phyloP scores from a whole-genome alignment of 2,888 invertebrate species.

The Hartigia nigra region DNA sequence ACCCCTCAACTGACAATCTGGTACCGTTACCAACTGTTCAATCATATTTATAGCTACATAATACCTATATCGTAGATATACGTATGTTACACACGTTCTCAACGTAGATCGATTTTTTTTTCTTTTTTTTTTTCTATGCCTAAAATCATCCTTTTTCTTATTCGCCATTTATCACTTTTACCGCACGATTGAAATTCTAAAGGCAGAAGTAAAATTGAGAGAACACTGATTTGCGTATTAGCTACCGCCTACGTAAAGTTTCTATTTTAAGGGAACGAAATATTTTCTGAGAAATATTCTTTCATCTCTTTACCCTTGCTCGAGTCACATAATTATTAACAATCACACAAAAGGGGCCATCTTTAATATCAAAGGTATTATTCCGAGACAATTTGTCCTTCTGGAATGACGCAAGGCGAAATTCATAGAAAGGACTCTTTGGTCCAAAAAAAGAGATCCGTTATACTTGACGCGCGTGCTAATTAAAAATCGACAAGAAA shows the following conservation, averaged over 20 bases:
- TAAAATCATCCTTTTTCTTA: no score
- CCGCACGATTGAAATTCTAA: no score
- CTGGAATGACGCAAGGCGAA: not conserved
- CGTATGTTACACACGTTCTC: not conserved
- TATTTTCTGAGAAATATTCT: no score
- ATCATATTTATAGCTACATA: not conserved
- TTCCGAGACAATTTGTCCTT: not conserved
- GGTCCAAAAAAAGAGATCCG: not conserved
- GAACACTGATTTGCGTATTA: no score
- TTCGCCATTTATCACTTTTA: no score
- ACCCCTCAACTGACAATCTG: not conserved
- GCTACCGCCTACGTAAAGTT: no score
- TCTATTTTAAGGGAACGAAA: no score
- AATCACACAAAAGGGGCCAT: not conserved
- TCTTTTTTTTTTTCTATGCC: not conserved
- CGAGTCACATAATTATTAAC: no score
- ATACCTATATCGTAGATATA: not conserved
- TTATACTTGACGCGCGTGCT: not conserved
- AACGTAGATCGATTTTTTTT: not conserved
- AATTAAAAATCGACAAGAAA: not conserved
- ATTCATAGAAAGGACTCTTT: not conserved
- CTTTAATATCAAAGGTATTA: not conserved
- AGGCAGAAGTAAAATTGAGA: no score
- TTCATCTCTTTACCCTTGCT: no score
- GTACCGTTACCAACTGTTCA: not conserved